Conservation (phyloP, 2,888 invertebrate species). For the Mimumesa dahlbomi region DNA sequence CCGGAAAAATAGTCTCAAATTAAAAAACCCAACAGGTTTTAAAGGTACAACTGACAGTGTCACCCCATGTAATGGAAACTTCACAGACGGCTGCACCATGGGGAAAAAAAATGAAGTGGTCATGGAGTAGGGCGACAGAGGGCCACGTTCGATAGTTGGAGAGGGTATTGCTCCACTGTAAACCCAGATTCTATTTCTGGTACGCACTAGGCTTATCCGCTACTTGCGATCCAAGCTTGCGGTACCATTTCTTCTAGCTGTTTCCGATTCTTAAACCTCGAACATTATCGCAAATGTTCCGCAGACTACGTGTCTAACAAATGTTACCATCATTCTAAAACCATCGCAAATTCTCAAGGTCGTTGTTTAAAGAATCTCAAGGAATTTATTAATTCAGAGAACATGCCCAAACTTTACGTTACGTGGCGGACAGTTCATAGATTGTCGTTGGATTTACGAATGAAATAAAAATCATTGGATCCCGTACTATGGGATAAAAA, state of each 20-base stretch:
- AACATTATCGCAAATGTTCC: slow-evolving; percentile 15
- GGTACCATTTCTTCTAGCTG: not conserved
- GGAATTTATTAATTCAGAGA: not conserved
- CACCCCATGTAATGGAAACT: too few species aligned
- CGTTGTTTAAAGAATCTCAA: not conserved
- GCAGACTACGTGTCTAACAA: not conserved
- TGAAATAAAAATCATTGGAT: too few species aligned
- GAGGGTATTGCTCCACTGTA: slow-evolving; percentile 63
- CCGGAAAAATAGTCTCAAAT: too few species aligned
- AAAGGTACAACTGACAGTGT: too few species aligned
- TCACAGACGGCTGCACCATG: too few species aligned
- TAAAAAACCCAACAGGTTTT: too few species aligned
- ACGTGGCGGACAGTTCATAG: not conserved
- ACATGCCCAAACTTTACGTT: not conserved
- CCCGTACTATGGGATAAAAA: too few species aligned
- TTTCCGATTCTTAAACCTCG: slow-evolving; percentile 22
- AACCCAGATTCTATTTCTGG: slow-evolving; percentile 66
- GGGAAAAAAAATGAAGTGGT: not conserved
- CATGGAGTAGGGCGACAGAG: slow-evolving; percentile 3
- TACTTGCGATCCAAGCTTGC: slow-evolving; percentile 12
- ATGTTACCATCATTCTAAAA: not conserved
- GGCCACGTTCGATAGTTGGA: slow-evolving; percentile 55
- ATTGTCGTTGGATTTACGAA: too few species aligned
- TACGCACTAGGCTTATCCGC: slow-evolving; percentile 27
- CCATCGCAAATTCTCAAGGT: not conserved